Percentiles rank a stretch among this genome's conserved stretches.
Conservation (phyloP, 23 tunicate species). For the Corella eumyota region DNA sequence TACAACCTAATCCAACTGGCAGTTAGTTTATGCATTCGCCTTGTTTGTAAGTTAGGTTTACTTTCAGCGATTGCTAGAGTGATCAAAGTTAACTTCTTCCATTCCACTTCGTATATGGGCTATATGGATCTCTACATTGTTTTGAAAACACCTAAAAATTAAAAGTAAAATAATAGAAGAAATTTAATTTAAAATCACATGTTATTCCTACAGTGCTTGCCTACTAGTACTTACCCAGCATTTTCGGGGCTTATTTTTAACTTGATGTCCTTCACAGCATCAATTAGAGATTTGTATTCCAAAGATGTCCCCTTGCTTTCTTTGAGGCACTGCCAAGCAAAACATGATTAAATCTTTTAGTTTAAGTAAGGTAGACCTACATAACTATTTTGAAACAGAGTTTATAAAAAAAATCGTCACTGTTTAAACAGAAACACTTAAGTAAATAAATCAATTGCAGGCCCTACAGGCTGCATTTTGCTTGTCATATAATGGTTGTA, state of each 20-base stretch:
- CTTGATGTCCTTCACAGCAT: constrained; percentile 69
- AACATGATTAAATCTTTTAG: no score
- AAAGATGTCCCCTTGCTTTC: constrained; percentile 53
- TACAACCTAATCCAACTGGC: no score
- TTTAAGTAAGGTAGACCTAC: no score
- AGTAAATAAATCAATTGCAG: no score
- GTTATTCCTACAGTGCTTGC: no score
- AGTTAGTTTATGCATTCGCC: no score
- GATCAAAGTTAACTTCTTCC: constrained; percentile 39
- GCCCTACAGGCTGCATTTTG: no score
- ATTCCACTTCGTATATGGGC: constrained; percentile 81
- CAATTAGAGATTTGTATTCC: constrained; percentile 67
- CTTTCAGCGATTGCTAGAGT: no score
- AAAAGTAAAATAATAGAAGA: background rate
- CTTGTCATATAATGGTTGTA: no score
- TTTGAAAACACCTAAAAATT: constrained; percentile 35
- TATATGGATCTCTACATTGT: constrained; percentile 84
- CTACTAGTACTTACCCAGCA: constrained; percentile 12
- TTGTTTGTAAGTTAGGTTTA: no score
- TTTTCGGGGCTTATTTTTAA: constrained; percentile 34
- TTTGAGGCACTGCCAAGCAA: constrained; percentile 12
- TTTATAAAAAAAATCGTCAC: no score
- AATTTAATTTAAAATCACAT: background rate
- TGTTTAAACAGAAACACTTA: no score
- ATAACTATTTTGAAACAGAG: background rate